Base-by-base conservation (phyloP, 2,888 invertebrate species). In the Rhagophthalmus giganteus region DNA sequence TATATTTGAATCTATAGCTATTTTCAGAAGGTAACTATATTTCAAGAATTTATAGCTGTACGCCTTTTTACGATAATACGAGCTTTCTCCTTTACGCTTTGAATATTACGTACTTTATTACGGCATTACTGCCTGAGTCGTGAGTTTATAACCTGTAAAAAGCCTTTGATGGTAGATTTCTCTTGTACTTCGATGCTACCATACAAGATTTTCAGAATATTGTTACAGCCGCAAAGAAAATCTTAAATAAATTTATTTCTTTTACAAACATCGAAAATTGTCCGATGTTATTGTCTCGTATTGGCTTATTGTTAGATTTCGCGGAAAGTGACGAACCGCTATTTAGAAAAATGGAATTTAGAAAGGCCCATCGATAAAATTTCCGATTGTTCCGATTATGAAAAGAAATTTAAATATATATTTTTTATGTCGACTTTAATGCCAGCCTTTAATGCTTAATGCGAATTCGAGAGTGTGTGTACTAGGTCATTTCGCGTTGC, bases 1-100 rank as follows among this genome's bases (percentile, higher is more conserved):
- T 26, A 26, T 37, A 37, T 26, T n/a, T 5, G 6, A 39, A 30
- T 24, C 15, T 39, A 30, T 30, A 39, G 28, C 14, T 28, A 28
- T 16, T 16, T 38, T 38, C 9, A 30, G 16, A 39, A 28, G 16
- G 30, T 30, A 28, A 11, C 38, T 37, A 38, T 46, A 38, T 47
- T 47, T 39, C 20, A 20, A 40, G 32, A 32, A 47, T 47, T 47
- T 47, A 47, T 40, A 26, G 27, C 39, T 39, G 9, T 26, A 39
- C 39, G 51, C 51, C 45, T 51, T 45, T 51, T 51, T 51, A 51
- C 51, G 51, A 51, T 51, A 51, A 51, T 51, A 51, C 45, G 45
- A 45, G 40, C 39, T 51, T 51, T 45, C 45, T 45, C 30, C 39
- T 46, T 45, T 51, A 51, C 51, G 40, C 35, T 45, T 45, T 51